Evolutionary conservation across 1,140 invertebrate genomes (phyloP).

Genomic region (Drosophila subpulchrella): DNA sequence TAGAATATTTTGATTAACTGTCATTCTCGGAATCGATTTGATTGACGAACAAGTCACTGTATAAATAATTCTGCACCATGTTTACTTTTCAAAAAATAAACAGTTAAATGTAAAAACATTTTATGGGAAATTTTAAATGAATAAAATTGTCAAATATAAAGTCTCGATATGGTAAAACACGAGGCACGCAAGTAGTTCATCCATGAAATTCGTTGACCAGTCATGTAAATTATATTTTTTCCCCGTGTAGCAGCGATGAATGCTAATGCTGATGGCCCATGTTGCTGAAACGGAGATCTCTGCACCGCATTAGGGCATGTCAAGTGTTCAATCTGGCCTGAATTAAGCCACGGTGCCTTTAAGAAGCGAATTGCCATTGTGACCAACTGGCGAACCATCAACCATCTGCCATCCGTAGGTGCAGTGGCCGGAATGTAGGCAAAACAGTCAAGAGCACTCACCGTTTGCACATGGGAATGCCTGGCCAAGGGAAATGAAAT

Average conservation of each 20-base stretch:
- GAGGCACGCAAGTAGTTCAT: too few species aligned
- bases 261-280: constrained; percentile 22
- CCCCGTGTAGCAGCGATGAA: constrained; percentile 24
- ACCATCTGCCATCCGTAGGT: constrained; percentile 16
- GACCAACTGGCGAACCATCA: constrained; percentile 25
- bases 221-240: not conserved
- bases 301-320: constrained; percentile 44
- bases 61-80: not conserved
- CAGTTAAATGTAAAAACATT: too few species aligned
- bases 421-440: constrained; percentile 36
- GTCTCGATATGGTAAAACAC: too few species aligned
- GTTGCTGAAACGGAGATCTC: constrained; percentile 31
- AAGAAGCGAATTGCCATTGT: constrained; percentile 48
- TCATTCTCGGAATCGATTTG: not conserved
- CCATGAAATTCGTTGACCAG: too few species aligned
- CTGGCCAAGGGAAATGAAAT: not conserved
- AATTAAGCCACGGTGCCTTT: constrained; percentile 44
- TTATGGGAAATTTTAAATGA: too few species aligned
- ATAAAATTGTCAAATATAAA: too few species aligned
- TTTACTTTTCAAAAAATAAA: too few species aligned
- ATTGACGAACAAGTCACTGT: not conserved
- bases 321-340: constrained; percentile 46
- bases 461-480: constrained; percentile 14
- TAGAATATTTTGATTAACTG: not conserved
- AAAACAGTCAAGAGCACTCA: constrained; percentile 46